Conservation (phyloP, 1,140 invertebrate genomes). For the Meteorus sp. region DNA sequence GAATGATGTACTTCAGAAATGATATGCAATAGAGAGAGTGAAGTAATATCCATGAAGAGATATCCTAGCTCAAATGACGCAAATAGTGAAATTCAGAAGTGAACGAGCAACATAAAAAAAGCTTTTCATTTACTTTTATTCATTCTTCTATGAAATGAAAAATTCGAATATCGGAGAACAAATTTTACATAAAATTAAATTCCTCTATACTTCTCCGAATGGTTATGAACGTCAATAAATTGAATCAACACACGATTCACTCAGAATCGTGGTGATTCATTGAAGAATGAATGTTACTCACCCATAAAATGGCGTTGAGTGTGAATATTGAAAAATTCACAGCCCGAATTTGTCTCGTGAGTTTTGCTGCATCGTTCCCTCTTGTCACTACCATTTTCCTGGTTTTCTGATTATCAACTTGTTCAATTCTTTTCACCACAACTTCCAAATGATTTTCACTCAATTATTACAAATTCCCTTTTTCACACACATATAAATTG, state of each 20-base stretch:
- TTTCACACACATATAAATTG: neutral
- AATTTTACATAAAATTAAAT: too few species aligned
- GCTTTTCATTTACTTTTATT: too few species aligned
- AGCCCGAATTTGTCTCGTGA: conserved; percentile 69
- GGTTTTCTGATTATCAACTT: neutral
- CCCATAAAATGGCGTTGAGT: conserved; percentile 71
- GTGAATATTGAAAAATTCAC: conserved; percentile 74
- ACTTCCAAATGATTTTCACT: neutral
- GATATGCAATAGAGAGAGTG: neutral
- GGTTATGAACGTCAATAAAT: conserved; percentile 4
- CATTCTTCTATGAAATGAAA: too few species aligned
- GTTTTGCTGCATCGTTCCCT: conserved; percentile 54
- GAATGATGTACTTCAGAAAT: neutral
- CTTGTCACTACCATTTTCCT: conserved; percentile 43
- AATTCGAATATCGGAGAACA: too few species aligned
- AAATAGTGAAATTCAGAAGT: too few species aligned
- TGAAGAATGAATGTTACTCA: conserved; percentile 54
- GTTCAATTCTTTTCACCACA: neutral
- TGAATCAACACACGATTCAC: neutral
- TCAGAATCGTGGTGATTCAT: conserved; percentile 4
- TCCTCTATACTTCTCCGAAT: too few species aligned
- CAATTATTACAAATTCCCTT: too few species aligned
- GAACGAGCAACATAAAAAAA: too few species aligned
- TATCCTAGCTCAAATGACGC: too few species aligned
- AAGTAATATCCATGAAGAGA: too few species aligned